Evolutionary conservation across 2,888 invertebrate genomes (phyloP).

Genomic region (Meteorus cinctellus): DNA sequence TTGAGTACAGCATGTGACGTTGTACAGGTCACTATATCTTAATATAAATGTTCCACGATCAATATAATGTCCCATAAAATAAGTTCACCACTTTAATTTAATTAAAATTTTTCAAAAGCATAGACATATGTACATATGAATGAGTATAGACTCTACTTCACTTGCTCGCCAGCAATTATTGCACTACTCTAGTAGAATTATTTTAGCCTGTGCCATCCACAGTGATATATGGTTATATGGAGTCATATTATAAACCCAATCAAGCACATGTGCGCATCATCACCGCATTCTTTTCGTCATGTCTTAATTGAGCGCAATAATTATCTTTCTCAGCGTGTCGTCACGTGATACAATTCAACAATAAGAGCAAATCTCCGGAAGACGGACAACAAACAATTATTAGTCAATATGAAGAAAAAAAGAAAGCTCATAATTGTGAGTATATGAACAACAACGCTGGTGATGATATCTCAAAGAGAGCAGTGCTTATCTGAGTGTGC

Average conservation of each 20-base stretch:
- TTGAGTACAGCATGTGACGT: neutral
- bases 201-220: conserved; percentile 27
- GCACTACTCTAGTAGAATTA: conserved; percentile 8
- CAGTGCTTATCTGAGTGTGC: conserved; percentile 28
- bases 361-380: neutral
- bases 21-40: conserved; percentile 43
- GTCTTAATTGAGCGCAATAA: too few species aligned
- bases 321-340: too few species aligned
- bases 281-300: too few species aligned
- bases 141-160: conserved; percentile 30
- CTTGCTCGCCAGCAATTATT: conserved; percentile 34
- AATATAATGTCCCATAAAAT: conserved; percentile 32
- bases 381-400: neutral
- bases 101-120: conserved; percentile 34
- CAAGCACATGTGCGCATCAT: too few species aligned
- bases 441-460: neutral
- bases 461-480: neutral
- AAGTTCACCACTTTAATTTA: conserved; percentile 32
- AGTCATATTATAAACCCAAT: too few species aligned
- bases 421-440: neutral
- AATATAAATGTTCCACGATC: conserved; percentile 41
- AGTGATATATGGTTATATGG: too few species aligned
- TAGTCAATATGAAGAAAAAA: neutral
- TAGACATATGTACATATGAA: neutral
- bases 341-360: conserved; percentile 14